Percentiles rank a stretch among this genome's conserved stretches.
These are phyloP conservation scores for Harpagus bidentatus DNA, from an alignment of 2,113 vertebrate species.

Conservation along the genomic window DNA sequence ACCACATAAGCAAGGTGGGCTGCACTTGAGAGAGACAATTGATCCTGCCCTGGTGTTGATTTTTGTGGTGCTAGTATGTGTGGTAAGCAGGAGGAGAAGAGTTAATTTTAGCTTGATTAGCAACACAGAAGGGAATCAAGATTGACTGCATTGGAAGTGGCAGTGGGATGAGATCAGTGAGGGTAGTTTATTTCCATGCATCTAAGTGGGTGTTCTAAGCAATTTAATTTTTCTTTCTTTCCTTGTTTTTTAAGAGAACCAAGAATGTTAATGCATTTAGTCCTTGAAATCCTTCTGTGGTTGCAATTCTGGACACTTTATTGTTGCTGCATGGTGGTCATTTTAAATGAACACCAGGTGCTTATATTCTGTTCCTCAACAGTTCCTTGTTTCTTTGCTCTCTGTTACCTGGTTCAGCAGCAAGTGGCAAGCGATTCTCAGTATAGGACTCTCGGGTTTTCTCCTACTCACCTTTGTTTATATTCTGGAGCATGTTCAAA, in stretches of 20 bases:
- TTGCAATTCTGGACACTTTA: background rate
- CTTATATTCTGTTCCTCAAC: background rate
- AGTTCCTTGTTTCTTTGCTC: background rate
- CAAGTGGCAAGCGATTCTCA: background rate
- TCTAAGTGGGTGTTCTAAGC: conserved; percentile 43
- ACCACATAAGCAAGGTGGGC: background rate
- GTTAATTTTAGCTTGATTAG: conserved; percentile 58
- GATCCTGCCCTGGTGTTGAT: background rate
- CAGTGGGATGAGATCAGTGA: conserved; percentile 42
- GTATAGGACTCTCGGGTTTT: background rate
- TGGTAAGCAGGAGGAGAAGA: background rate
- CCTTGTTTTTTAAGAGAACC: conserved; percentile 23
- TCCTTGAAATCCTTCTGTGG: background rate
- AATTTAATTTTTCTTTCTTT: background rate
- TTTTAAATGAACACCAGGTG: background rate
- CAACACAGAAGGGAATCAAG: conserved; percentile 34
- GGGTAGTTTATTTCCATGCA: conserved; percentile 43
- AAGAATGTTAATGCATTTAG: conserved; percentile 15
- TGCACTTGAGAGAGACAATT: background rate
- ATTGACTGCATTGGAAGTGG: conserved; percentile 3
- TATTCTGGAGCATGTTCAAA: background rate
- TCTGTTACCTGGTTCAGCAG: background rate
- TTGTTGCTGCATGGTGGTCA: background rate
- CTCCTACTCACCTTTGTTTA: conserved; percentile 3
- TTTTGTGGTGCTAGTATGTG: background rate